Base-by-base conservation (phyloP, 53 echinoderm and acorn worm species). In the Luidia sarsii region DNA sequence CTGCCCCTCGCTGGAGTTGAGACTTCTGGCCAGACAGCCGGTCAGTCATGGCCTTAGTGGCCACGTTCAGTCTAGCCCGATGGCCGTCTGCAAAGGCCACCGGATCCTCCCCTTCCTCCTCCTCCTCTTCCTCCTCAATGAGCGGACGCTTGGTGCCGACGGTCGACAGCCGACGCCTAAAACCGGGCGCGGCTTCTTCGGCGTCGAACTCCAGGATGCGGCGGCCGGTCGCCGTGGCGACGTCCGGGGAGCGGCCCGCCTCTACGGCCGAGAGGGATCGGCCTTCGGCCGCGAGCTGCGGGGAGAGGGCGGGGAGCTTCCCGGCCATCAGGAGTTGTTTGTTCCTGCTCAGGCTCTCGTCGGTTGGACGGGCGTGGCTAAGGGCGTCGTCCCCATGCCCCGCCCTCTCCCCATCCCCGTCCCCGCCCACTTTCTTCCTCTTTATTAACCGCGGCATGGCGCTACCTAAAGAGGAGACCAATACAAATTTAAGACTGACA, bases 381-480 rank as follows among this genome's bases (percentile, higher is more conserved):
- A 7, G 5, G 4, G 4, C 2, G 59, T 6, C 28, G 59, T 28
- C 27, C 28, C 8, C 59, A 27, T 36, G 15, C 11, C 33, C 0
- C n/a, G 35, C 2, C 63, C 63, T 63, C 13, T 14, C 63, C 19
- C 63, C 63, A 36, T 63, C 63, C 3, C 63, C 63, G 3, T 36
- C 41, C 6, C 41, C 41, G 27, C 22, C 68, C 48, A 28, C 19
- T 24, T n/a, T 69, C 15, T 77, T 77, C 33, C 36, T 77, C 62
- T 77, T 77, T 13, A 77, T 59, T 18, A 77, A 35, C 36, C 77
- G 39, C 8, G 77, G 77, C 77, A 77, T 77, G 59, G 70, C 41
- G 11, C 41, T 41, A 11, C 11, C 6, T 7, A 11, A 41, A 41
- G 11, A 41, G 41, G 41, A 7, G 41, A 41, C 41, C n/a, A n/a